Evolutionary conservation across 1,140 invertebrate genomes (phyloP).

Genomic region (Lerema accius): DNA sequence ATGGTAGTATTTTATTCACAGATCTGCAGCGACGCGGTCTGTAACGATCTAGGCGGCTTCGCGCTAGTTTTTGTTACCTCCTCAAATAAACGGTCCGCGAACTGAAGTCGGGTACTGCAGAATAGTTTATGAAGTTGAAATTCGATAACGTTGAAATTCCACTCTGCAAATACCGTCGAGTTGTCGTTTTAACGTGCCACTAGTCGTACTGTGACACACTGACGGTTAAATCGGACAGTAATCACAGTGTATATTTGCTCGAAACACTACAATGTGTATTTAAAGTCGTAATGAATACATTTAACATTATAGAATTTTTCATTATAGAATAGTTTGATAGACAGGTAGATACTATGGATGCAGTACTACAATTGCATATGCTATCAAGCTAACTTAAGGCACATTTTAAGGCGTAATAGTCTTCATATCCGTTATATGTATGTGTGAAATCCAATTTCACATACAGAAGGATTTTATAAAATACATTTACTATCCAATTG

Average conservation of each 20-base stretch:
- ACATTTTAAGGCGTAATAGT: too few relatives aligned
- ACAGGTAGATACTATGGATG: too few relatives aligned
- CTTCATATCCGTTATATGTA: too few relatives aligned
- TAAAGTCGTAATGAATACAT: too few relatives aligned
- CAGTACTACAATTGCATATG: too few relatives aligned
- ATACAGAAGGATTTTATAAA: too few relatives aligned
- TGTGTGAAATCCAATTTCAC: too few relatives aligned
- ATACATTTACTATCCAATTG: too few relatives aligned
- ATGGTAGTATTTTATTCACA: constrained; percentile 18
- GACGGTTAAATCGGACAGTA: not conserved
- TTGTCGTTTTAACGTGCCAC: constrained; percentile 52
- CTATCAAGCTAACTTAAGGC: too few relatives aligned
- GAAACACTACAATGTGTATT: not conserved
- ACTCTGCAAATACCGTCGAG: constrained; percentile 55
- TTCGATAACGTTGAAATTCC: constrained; percentile 65
- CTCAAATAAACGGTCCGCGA: constrained; percentile 46
- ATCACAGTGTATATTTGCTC: too few relatives aligned
- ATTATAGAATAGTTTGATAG: too few relatives aligned
- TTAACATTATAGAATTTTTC: too few relatives aligned
- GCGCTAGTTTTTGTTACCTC: constrained; percentile 43
- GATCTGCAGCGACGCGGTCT: constrained; percentile 14
- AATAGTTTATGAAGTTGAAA: constrained; percentile 69
- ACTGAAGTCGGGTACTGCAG: constrained; percentile 40
- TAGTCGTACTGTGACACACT: constrained; percentile 42
- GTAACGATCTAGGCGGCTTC: constrained; percentile 27